Evolutionary conservation across 2,113 vertebrate genomes (phyloP).

Genomic region (Pygathrix nemaeus): DNA sequence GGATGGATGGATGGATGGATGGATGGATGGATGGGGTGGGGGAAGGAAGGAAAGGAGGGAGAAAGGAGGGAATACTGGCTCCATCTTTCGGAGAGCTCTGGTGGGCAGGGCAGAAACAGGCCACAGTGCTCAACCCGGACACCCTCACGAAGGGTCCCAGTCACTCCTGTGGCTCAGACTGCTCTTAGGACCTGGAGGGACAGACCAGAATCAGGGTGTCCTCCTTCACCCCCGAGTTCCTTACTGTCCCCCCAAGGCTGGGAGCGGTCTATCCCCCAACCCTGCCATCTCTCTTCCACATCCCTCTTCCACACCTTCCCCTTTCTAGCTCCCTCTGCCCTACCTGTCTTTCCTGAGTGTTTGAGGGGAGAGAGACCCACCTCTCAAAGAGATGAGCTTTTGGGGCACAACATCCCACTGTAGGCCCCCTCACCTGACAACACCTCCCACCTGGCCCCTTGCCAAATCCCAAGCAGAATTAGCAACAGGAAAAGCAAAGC

Average conservation of each 20-base stretch:
- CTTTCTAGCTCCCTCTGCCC: not conserved
- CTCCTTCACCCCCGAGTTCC: not conserved
- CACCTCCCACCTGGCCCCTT: constrained; percentile 10
- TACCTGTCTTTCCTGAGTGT: not conserved
- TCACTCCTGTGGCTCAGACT: not conserved
- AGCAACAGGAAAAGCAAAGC: constrained; percentile 58
- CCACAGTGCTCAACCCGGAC: not conserved
- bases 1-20: no score
- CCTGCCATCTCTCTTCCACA: not conserved
- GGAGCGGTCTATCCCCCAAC: not conserved
- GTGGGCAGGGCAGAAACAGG: not conserved
- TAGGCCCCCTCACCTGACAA: not conserved
- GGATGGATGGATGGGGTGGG: no score
- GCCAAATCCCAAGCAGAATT: constrained; percentile 52
- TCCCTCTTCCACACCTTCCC: not conserved
- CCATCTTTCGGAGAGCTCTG: not conserved
- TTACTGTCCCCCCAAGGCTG: accelerated
- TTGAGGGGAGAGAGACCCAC: not conserved
- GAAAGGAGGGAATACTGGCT: not conserved
- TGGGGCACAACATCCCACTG: not conserved
- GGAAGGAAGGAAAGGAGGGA: not conserved
- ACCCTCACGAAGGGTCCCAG: not conserved
- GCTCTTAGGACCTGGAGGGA: not conserved
- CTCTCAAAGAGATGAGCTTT: not conserved
- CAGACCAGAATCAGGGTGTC: not conserved